Evolutionary conservation across 2,113 vertebrate species (phyloP), one percentile per base, ranked within the genome.

Genomic region (Peromyscus polionotus): DNA sequence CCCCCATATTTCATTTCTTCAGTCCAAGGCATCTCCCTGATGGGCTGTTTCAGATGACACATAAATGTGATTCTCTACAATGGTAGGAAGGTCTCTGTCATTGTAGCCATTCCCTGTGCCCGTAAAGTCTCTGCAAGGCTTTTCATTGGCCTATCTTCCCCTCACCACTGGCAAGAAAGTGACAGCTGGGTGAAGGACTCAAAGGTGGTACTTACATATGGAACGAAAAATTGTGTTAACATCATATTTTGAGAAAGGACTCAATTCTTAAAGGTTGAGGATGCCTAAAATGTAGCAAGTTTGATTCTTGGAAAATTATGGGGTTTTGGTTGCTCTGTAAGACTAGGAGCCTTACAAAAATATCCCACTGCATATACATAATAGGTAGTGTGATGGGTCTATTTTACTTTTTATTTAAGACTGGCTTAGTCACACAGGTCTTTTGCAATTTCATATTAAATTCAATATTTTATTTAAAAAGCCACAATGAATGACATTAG

Each of bases 241-340:
- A 48, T 28, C 8, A 14, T 61, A 12, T 73, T 92, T 94, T 81
- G 75, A 83, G 87, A 95, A 95, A 92, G n/a, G 17, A 72, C 68
- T n/a, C 68, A 72, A 88, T 33, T 79, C 1, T 57, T 73, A 16
- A 93, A 88, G 88, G 10, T 31, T 31, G 59, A 51, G 10, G 39
- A 36, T 90, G 24, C 2, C 5, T 73, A 28, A 26, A 51, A 51
- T n/a, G 42, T 10, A 91, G 61, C 91, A 94, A 97, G 61, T 51
- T 96, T 59, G 81, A 2, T 88, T 93, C 28, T 8, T 9, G 3
- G 8, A n/a, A 67, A 93, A 57, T n/a, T 4, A 75, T 26, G 8
- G 45, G 81, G 86, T 84, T 48, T 33, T 84, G 11, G 16, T 95
- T 93, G 42, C 7, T 39, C 45, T 73, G 9, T 33, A 59, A 85